These are phyloP conservation scores for Ceyx cyanopectus DNA, from an alignment of 2,113 vertebrate species.

Conservation along the genomic window DNA sequence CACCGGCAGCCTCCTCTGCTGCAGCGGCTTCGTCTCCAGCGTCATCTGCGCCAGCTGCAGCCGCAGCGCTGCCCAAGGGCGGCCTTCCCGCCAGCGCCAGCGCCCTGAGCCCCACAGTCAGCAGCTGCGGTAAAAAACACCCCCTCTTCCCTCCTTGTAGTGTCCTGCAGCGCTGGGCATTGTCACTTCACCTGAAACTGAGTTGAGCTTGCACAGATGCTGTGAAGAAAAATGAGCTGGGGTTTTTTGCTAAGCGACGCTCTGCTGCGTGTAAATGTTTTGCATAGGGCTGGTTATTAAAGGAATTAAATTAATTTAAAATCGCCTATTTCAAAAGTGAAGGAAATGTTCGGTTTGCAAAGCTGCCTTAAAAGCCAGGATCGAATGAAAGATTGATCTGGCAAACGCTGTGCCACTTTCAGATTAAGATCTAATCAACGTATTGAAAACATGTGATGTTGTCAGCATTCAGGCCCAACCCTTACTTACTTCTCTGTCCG, in stretches of 20 bases:
- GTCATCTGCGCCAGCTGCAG: conserved; percentile 76
- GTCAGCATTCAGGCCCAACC: background rate
- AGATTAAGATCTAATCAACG: background rate
- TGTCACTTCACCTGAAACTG: background rate
- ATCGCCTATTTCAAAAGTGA: background rate
- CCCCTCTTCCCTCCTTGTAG: too few species aligned
- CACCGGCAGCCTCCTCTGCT: conserved; percentile 80
- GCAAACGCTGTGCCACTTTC: background rate
- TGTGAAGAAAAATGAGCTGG: background rate
- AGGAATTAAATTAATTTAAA: background rate
- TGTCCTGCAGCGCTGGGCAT: background rate
- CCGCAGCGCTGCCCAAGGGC: conserved; percentile 79
- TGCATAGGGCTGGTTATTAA: background rate
- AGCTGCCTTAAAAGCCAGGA: background rate
- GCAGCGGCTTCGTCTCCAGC: conserved; percentile 83
- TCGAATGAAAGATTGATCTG: background rate
- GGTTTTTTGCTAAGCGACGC: background rate
- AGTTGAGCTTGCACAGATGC: background rate
- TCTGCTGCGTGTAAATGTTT: background rate
- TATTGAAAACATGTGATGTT: background rate
- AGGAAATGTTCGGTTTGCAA: background rate
- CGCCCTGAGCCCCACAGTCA: conserved; percentile 83
- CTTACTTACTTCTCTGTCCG: background rate
- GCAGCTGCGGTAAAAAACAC: conserved; percentile 86
- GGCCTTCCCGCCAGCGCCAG: conserved; percentile 80